phyloP scores from a whole-genome alignment of 2,113 vertebrate genomes.

The Aegotheles bennettii region DNA sequence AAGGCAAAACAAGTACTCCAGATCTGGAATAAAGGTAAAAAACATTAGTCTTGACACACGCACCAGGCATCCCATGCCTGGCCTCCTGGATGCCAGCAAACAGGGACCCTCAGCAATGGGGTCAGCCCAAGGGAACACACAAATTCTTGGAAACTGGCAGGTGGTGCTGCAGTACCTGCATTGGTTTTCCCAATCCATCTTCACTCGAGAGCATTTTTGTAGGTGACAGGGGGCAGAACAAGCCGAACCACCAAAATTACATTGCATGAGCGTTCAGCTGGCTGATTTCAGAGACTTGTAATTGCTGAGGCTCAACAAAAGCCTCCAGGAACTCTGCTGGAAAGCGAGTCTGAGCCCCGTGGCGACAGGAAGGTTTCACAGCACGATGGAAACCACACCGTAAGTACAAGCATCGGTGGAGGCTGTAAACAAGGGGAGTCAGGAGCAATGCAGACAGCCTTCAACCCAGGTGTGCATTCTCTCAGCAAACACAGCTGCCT shows the following conservation, averaged over 20 bases:
- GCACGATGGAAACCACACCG: not conserved
- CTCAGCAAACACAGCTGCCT: accelerated
- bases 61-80: not conserved
- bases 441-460: not conserved
- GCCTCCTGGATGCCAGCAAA: not conserved
- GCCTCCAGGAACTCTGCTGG: not conserved
- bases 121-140: not conserved
- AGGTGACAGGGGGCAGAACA: not conserved
- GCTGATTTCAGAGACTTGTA: accelerated
- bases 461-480: accelerated
- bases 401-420: accelerated
- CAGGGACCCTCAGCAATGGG: not conserved
- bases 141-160: not conserved
- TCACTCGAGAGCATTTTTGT: not conserved
- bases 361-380: not conserved
- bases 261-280: accelerated
- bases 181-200: not conserved
- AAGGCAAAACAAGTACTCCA: not conserved
- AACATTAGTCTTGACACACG: accelerated
- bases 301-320: not conserved
- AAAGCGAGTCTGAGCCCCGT: not conserved
- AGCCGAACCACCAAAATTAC: not conserved
- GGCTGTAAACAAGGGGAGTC: not conserved
- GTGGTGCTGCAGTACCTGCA: not conserved
- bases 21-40: not conserved